A percentile compares a stretch with the other conserved stretches of the same genome.
Evolutionary conservation across 2,113 vertebrate genomes (phyloP).

Genomic region (Thunnus maccoyii): DNA sequence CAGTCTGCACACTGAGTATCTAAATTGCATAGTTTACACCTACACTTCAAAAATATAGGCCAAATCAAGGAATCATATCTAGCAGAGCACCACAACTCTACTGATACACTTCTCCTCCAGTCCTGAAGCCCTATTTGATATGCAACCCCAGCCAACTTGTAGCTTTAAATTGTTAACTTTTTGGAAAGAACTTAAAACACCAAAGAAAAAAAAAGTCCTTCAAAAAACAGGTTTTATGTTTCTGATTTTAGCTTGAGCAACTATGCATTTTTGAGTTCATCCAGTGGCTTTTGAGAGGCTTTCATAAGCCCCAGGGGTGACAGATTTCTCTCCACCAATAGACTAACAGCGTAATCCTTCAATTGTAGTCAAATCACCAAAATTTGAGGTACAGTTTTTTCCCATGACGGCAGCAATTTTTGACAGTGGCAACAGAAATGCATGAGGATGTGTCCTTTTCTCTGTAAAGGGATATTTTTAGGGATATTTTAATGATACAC

Average conservation of each 20-base stretch:
- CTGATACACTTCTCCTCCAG: not conserved
- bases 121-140: not conserved
- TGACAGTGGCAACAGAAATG: not conserved
- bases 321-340: conserved; percentile 1
- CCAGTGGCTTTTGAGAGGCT: conserved; percentile 19
- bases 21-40: not conserved
- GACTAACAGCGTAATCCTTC: conserved; percentile 10
- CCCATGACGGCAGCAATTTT: conserved; percentile 16
- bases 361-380: conserved; percentile 26
- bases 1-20: not conserved
- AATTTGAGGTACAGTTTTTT: not conserved
- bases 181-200: not conserved
- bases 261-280: conserved; percentile 7
- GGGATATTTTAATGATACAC: not conserved
- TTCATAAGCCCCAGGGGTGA: not conserved
- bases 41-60: not conserved
- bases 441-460: not conserved
- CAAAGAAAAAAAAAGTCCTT: not conserved
- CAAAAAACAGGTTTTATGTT: conserved; percentile 16
- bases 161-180: not conserved
- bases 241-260: conserved; percentile 14
- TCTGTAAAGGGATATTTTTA: not conserved
- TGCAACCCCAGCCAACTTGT: not conserved
- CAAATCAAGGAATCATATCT: not conserved
- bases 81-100: not conserved